Conservation (phyloP, 2,888 invertebrate species). For the Leptinotarsa juncta region DNA sequence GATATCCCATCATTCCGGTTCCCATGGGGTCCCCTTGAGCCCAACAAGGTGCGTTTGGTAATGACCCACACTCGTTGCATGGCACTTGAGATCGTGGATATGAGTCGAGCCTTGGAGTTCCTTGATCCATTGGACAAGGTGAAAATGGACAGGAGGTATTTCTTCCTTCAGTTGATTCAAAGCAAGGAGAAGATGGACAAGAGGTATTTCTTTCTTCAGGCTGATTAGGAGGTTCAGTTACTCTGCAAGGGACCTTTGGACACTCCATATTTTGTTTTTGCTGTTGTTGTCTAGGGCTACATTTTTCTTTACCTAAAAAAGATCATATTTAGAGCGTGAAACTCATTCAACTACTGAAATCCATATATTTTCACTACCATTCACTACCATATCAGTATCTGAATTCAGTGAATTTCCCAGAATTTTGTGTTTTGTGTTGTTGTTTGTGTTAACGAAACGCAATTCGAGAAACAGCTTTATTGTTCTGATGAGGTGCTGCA, state of each 20-base stretch:
- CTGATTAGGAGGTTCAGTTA: not conserved
- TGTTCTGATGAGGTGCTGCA: too few species aligned
- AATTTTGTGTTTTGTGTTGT: too few species aligned
- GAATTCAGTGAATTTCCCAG: too few species aligned
- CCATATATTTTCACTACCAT: too few species aligned
- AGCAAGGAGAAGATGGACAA: slow-evolving; percentile 39
- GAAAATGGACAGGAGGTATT: slow-evolving; percentile 32
- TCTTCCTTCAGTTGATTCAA: not conserved
- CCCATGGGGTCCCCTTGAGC: slow-evolving; percentile 19
- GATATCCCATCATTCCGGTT: slow-evolving; percentile 23
- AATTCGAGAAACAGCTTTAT: too few species aligned
- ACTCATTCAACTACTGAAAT: too few species aligned
- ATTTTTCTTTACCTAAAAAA: slow-evolving; percentile 23
- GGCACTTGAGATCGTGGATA: slow-evolving; percentile 36
- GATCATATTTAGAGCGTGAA: not conserved
- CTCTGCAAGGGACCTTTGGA: slow-evolving; percentile 3
- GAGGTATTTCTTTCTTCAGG: not conserved
- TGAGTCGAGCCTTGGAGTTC: not conserved
- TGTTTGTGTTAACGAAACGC: too few species aligned
- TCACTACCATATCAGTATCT: too few species aligned
- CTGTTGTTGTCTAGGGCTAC: slow-evolving; percentile 11
- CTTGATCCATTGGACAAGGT: slow-evolving; percentile 35
- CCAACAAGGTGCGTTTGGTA: slow-evolving; percentile 36
- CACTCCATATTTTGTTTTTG: slow-evolving; percentile 15
- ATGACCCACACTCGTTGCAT: slow-evolving; percentile 50